These are phyloP conservation scores for Corydoras sp. DNA, from an alignment of 2,113 vertebrate species.

Conservation along the genomic window DNA sequence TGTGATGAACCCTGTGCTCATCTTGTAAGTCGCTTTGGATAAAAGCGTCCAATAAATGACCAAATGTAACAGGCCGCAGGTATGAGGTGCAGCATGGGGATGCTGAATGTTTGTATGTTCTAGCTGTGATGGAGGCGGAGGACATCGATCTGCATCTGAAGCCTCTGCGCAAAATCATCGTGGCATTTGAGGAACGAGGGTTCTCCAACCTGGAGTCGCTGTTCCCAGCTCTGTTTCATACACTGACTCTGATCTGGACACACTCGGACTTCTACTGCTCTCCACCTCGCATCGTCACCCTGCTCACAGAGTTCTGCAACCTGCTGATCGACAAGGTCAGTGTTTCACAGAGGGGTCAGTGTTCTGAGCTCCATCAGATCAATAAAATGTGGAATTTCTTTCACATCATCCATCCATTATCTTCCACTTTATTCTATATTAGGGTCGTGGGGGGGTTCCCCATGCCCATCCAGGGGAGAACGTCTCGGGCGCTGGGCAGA, in stretches of 20 bases:
- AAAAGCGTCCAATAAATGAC: no score
- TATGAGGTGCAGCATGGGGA: no score
- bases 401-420: no score
- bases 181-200: conserved; percentile 63
- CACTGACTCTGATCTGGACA: conserved; percentile 86
- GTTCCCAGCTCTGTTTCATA: conserved; percentile 72
- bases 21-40: no score
- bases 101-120: conserved; percentile 13
- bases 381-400: no score
- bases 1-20: no score
- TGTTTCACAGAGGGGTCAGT: not conserved
- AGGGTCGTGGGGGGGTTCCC: no score
- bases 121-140: conserved; percentile 62
- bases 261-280: conserved; percentile 69
- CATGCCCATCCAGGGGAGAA: no score
- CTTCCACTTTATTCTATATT: no score
- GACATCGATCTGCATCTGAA: conserved; percentile 65
- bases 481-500: no score
- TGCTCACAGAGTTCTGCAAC: conserved; percentile 79
- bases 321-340: conserved; percentile 79
- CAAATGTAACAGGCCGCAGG: no score
- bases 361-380: no score
- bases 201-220: conserved; percentile 65
- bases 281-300: conserved; percentile 70
- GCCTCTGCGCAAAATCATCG: conserved; percentile 59